Base-by-base conservation (phyloP, 2,113 vertebrate species). In the Gallinago jamesoni region DNA sequence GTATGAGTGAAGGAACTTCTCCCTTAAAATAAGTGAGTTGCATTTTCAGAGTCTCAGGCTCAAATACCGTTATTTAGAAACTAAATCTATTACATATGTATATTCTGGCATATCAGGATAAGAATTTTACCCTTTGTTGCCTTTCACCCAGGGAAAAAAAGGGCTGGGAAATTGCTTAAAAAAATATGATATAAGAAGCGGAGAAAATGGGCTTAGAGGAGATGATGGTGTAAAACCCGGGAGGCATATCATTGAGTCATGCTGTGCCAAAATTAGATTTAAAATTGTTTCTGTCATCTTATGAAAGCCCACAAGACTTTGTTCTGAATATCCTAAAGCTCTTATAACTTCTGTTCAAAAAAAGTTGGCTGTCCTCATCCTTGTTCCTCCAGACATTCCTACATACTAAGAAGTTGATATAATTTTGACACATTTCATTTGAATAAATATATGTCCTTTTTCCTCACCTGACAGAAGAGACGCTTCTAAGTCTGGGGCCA, bases 231-330 rank as follows among this genome's bases (percentile, higher is more conserved):
- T 96, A 88, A 90, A 95, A 93, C 76, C 75, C 1, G 0, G 55
- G 55, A 93, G 79, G 60, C 83, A 72, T 74, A 77, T 83, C 84
- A 57, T 31, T 74, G 90, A 95, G 70, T 94, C 87, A 91, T 70
- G 67, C 78, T 90, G 63, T 90, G 82, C 53, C 84, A 95, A 94
- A 96, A 94, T 88, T 82, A 94, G 84, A 93, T 95, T 91, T 66
- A 85, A 93, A 91, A 91, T 90, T 62, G 45, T 85, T 95, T 96
- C 78, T 94, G 78, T 88, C 75, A 69, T 87, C 55, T 90, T 79
- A 45, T n/a, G 50, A 90, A 96, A 95, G 47, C 57, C 45, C 75
- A 66, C 14, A 69, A 77, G 25, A 76, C 35, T 95, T 93, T 87
- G n/a, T 69, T 93, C 81, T 77, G 62, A 90, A 79, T 87, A 80